Percentiles rank a stretch among this genome's conserved stretches.
Conservation (phyloP, 1,140 invertebrate species). For the Venustaconcha ellipsiformis region DNA sequence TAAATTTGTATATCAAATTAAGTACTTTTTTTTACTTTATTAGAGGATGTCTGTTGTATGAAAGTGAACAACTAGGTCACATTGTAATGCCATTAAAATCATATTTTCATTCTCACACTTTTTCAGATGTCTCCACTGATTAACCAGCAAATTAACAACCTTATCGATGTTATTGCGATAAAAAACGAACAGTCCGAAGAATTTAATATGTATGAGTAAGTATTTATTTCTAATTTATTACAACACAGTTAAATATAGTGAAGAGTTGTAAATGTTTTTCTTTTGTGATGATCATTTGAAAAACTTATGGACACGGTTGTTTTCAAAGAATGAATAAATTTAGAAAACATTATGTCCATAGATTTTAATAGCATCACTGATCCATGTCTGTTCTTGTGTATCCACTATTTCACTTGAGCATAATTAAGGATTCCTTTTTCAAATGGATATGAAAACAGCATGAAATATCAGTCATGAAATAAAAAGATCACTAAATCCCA, state of each 20-base stretch:
- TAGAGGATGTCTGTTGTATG: neutral
- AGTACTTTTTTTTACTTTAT: neutral
- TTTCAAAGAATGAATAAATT: too few relatives aligned
- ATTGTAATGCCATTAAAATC: neutral
- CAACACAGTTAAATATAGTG: neutral
- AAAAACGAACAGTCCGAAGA: conserved; percentile 31
- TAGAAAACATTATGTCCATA: too few relatives aligned
- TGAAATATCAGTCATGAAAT: too few relatives aligned
- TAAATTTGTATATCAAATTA: neutral
- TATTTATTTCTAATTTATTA: conserved; percentile 4
- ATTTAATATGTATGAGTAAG: conserved; percentile 60
- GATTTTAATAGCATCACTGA: too few relatives aligned
- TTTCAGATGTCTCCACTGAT: conserved; percentile 59
- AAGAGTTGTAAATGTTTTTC: neutral
- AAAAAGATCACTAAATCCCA: too few relatives aligned
- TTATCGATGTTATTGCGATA: conserved; percentile 49
- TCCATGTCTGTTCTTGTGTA: too few relatives aligned
- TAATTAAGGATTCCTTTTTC: too few relatives aligned
- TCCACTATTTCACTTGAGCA: too few relatives aligned
- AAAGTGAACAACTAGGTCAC: neutral
- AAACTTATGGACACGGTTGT: too few relatives aligned
- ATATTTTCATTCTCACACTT: conserved; percentile 2
- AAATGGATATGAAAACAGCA: too few relatives aligned
- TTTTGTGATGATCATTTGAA: too few relatives aligned
- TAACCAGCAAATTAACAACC: conserved; percentile 51